Evolutionary conservation across 2,113 vertebrate species (phyloP).

Genomic region (Eulemur macaco): DNA sequence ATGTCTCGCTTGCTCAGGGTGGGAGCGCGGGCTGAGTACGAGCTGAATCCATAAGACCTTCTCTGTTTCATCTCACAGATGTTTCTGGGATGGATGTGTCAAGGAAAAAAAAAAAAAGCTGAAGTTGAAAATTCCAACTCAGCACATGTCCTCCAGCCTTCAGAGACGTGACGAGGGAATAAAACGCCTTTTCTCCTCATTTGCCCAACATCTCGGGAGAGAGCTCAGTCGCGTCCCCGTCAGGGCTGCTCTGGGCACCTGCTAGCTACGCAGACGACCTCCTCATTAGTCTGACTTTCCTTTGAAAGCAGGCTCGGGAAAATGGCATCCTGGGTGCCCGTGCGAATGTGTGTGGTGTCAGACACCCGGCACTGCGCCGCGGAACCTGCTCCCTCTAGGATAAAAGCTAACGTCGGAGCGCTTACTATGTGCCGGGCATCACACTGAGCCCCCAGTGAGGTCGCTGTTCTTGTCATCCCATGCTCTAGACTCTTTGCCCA

Average conservation of each 20-base stretch:
- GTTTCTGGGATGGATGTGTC: conserved; percentile 76
- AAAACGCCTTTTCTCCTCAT: conserved; percentile 63
- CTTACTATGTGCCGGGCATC: neutral
- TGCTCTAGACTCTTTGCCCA: neutral
- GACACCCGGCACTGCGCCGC: fast-evolving
- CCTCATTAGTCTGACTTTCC: conserved; percentile 19
- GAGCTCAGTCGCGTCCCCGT: conserved; percentile 24
- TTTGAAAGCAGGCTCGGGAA: neutral
- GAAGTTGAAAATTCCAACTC: conserved; percentile 77
- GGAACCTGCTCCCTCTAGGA: neutral
- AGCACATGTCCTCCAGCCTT: conserved; percentile 75
- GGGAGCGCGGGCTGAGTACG: conserved; percentile 50
- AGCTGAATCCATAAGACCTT: conserved; percentile 75
- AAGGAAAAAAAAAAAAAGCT: conserved; percentile 46
- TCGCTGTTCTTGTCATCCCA: neutral
- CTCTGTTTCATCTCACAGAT: conserved; percentile 81
- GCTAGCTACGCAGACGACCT: neutral
- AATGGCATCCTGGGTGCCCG: neutral
- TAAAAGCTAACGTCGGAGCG: neutral
- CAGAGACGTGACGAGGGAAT: conserved; percentile 70
- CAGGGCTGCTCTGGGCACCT: conserved; percentile 38
- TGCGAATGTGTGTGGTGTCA: neutral
- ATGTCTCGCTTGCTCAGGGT: conserved; percentile 59
- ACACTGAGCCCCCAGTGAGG: neutral
- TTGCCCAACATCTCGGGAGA: conserved; percentile 42